A percentile compares a stretch with the other conserved stretches of the same genome.
phyloP scores from a whole-genome alignment of 2,888 invertebrate species.

The Pandemis corylana region DNA sequence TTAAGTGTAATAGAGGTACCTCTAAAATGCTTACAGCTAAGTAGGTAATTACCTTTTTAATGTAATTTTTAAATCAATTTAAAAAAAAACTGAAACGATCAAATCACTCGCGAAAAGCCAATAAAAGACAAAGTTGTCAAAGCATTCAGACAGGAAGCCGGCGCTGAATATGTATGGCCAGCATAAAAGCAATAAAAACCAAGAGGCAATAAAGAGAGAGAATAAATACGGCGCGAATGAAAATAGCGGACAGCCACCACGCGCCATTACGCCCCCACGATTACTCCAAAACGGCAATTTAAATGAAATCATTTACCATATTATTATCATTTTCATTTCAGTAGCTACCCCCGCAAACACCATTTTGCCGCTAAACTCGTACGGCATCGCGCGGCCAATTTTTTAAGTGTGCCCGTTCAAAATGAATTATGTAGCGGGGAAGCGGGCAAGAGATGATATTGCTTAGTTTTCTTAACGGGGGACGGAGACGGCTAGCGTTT shows the following conservation, averaged over 20 bases:
- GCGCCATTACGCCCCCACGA: slow-evolving; percentile 75
- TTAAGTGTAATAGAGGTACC: no score
- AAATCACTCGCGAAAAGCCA: slow-evolving; percentile 23
- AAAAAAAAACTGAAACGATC: neutral
- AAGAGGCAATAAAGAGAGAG: slow-evolving; percentile 64
- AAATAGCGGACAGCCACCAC: slow-evolving; percentile 73
- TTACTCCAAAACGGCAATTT: slow-evolving; percentile 72
- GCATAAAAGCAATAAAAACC: slow-evolving; percentile 69
- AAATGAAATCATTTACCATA: slow-evolving; percentile 83
- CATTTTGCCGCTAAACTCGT: slow-evolving; percentile 75
- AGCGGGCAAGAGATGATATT: slow-evolving; percentile 80
- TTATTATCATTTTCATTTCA: slow-evolving; percentile 79
- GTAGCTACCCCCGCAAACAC: slow-evolving; percentile 69
- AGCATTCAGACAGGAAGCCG: slow-evolving; percentile 61
- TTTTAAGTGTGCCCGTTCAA: slow-evolving; percentile 82
- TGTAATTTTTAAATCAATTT: neutral
- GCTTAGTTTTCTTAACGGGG: slow-evolving; percentile 52
- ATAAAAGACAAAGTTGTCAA: slow-evolving; percentile 47
- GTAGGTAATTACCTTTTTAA: no score
- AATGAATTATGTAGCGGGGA: slow-evolving; percentile 82
- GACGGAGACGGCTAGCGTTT: slow-evolving; percentile 63
- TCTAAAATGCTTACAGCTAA: neutral
- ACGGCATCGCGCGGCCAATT: slow-evolving; percentile 72
- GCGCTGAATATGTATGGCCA: slow-evolving; percentile 74
- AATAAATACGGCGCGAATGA: slow-evolving; percentile 75